A percentile compares a stretch with the other conserved stretches of the same genome.
Evolutionary conservation across 2,113 vertebrate species (phyloP).

Genomic region (Neogale vison): DNA sequence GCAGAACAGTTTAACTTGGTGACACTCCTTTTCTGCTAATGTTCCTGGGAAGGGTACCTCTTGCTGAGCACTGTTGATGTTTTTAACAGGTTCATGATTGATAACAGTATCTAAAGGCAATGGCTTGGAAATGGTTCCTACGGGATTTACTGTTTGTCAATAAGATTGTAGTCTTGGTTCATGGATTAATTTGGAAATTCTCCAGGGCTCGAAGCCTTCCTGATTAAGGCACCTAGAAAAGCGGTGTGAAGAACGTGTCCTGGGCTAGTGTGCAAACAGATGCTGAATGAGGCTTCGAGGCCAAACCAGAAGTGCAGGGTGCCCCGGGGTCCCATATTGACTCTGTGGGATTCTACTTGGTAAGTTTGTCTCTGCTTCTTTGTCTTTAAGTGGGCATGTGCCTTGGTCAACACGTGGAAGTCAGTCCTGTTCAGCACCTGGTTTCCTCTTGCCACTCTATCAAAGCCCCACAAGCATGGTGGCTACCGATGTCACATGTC

Average conservation of each 20-base stretch:
- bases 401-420: background rate
- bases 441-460: background rate
- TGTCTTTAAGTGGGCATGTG: background rate
- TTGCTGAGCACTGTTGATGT: background rate
- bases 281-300: background rate
- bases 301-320: background rate
- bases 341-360: background rate
- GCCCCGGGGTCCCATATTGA: fast-evolving
- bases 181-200: background rate
- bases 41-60: background rate
- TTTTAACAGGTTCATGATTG: background rate
- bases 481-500: background rate
- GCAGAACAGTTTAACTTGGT: background rate
- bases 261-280: background rate
- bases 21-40: background rate
- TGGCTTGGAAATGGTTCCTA: background rate
- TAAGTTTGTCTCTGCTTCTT: background rate
- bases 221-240: background rate
- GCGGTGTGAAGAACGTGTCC: background rate
- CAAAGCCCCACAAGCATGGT: background rate
- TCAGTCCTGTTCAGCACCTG: background rate
- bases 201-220: background rate
- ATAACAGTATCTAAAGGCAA: background rate
- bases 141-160: background rate
- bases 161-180: background rate